A percentile compares a stretch with the other conserved stretches of the same genome.
Evolutionary conservation across 2,797 vertebrate species (phyloP).

Genomic region (Phrynocephalus guinanensis): DNA sequence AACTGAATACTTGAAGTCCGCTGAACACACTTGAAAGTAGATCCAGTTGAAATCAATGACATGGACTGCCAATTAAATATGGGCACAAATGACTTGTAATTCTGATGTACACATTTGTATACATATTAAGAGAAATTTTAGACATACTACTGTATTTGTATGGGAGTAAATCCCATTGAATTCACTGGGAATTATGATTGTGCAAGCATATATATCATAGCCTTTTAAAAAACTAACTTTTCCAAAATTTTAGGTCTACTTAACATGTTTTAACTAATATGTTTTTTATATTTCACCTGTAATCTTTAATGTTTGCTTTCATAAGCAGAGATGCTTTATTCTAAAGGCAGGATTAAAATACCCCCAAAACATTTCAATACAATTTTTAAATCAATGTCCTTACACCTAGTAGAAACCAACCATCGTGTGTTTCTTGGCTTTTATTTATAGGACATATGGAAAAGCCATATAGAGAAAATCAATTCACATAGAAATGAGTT

Average conservation of each 20-base stretch:
- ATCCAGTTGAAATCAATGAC: not conserved
- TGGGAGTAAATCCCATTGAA: not conserved
- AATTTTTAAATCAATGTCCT: not conserved
- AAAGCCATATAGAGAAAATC: not conserved
- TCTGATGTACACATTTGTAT: not conserved
- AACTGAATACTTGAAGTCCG: not conserved
- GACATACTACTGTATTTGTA: not conserved
- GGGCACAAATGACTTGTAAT: not conserved
- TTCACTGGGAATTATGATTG: too few species aligned
- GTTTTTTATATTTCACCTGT: not conserved
- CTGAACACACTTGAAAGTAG: not conserved
- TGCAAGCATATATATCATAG: not conserved
- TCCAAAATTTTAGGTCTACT: not conserved
- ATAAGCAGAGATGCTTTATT: not conserved
- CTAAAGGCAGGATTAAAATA: not conserved
- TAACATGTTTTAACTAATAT: not conserved
- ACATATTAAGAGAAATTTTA: not conserved
- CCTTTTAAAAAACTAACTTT: not conserved
- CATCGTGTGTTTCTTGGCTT: not conserved
- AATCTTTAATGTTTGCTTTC: not conserved
- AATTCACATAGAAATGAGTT: not conserved
- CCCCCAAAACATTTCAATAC: not conserved
- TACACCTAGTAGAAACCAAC: not conserved
- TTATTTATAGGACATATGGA: slow-evolving; percentile 1
- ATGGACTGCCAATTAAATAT: not conserved